A percentile compares a stretch with the other conserved stretches of the same genome.
phyloP scores from a whole-genome alignment of 1,140 invertebrate species.

The Atopsyche davidsoni region DNA sequence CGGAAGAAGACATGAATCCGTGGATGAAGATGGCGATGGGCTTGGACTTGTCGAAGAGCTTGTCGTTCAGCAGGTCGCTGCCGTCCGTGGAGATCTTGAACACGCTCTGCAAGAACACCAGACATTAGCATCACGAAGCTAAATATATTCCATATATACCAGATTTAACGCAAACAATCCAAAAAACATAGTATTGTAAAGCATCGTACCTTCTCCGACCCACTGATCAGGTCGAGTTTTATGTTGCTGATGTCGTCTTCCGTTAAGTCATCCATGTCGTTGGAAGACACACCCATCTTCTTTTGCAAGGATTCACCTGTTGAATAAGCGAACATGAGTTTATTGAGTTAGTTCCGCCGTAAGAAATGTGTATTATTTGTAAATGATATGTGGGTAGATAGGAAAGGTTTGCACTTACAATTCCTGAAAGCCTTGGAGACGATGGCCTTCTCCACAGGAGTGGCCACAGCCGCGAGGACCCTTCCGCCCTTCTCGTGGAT shows the following conservation, averaged over 20 bases:
- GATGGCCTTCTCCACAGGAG: conserved; percentile 15
- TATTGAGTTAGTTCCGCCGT: not conserved
- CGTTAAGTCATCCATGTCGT: not conserved
- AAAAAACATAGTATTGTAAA: no score
- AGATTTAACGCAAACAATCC: no score
- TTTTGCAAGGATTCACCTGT: conserved; percentile 17
- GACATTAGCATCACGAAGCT: no score
- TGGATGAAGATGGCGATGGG: conserved; percentile 37
- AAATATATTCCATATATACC: no score
- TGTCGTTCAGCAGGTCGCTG: conserved; percentile 25
- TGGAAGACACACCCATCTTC: conserved; percentile 16
- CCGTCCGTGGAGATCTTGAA: conserved; percentile 25
- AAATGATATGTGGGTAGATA: no score
- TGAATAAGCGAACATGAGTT: no score
- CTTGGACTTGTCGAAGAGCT: conserved; percentile 27
- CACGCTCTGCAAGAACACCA: conserved; percentile 9
- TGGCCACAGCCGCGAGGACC: conserved; percentile 8
- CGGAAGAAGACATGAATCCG: conserved; percentile 41
- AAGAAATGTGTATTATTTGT: no score
- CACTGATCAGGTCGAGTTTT: conserved; percentile 15
- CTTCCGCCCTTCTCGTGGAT: conserved; percentile 13
- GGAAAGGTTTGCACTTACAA: conserved; percentile 18
- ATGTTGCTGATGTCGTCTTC: no score
- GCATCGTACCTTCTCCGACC: conserved; percentile 6
- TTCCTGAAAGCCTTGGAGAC: conserved; percentile 12